Evolutionary conservation across 2,797 vertebrate species (phyloP).

Genomic region (Poecilia velifera): DNA sequence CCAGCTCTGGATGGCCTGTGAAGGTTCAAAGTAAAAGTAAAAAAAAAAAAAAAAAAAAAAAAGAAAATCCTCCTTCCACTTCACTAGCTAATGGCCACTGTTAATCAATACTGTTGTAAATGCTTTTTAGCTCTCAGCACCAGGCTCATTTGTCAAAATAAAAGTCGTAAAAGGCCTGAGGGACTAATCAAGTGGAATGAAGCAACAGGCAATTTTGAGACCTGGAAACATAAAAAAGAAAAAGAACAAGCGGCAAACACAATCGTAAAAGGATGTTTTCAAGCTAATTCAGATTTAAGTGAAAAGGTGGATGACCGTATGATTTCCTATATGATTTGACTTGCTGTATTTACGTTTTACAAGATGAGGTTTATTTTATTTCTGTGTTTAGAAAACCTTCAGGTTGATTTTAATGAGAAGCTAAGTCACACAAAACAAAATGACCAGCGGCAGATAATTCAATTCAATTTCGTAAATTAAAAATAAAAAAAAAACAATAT

Average conservation of each 20-base stretch:
- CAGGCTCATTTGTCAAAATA: slow-evolving; percentile 78
- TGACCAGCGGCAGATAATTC: neutral
- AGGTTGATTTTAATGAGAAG: neutral
- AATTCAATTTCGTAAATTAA: neutral
- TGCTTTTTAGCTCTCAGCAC: slow-evolving; percentile 71
- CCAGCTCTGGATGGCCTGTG: slow-evolving; percentile 45
- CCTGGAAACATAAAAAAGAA: slow-evolving; percentile 46
- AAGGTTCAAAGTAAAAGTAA: slow-evolving; percentile 48
- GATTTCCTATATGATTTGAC: neutral
- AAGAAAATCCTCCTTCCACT: slow-evolving; percentile 61
- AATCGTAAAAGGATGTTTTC: slow-evolving; percentile 23
- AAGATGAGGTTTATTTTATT: neutral
- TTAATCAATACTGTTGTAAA: slow-evolving; percentile 80
- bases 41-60: slow-evolving; percentile 20
- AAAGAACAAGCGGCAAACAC: neutral
- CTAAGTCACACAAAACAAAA: neutral
- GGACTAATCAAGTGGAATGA: slow-evolving; percentile 74
- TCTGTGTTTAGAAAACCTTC: neutral
- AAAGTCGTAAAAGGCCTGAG: slow-evolving; percentile 59
- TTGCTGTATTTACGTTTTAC: neutral
- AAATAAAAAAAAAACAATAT: neutral
- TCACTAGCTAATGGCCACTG: slow-evolving; percentile 67
- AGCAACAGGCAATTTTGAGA: slow-evolving; percentile 58
- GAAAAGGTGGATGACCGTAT: neutral
- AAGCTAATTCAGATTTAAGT: slow-evolving; percentile 38